Conservation (phyloP, 2,888 invertebrate species). For the Tridacna crocea region DNA sequence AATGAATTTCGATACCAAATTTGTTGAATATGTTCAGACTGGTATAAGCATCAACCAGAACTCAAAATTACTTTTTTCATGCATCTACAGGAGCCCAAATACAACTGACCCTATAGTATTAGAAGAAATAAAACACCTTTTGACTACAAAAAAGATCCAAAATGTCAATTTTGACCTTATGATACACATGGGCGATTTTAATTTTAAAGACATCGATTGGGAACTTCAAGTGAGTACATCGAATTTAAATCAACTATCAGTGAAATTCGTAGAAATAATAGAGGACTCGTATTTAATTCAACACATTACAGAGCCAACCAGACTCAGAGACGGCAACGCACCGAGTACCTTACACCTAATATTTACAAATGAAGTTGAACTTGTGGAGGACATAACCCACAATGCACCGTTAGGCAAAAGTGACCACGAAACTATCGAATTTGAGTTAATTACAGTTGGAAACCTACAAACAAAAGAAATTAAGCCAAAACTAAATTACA, state of each 20-base stretch:
- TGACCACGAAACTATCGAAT: constrained; percentile 11
- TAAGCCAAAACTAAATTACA: background rate
- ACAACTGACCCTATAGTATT: constrained; percentile 1
- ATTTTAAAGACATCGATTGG: constrained; percentile 10
- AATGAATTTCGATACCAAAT: background rate
- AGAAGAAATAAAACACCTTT: background rate
- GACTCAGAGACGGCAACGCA: background rate
- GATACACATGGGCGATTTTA: constrained; percentile 2
- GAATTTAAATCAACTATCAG: background rate
- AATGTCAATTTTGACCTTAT: constrained; percentile 2
- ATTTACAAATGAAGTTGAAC: constrained; percentile 7
- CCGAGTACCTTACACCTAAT: constrained; percentile 9
- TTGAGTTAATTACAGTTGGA: background rate
- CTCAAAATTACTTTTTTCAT: constrained; percentile 4
- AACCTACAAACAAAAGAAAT: background rate
- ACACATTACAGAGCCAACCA: constrained; percentile 1
- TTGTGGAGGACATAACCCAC: constrained; percentile 9
- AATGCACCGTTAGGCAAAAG: constrained; percentile 19
- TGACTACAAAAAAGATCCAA: background rate
- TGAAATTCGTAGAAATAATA: constrained; percentile 7
- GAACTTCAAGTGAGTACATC: background rate
- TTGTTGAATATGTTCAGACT: constrained; percentile 6
- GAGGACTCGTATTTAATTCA: background rate
- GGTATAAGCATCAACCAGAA: background rate
- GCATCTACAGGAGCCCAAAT: constrained; percentile 15